Evolutionary conservation across 2,113 vertebrate species (phyloP).

Genomic region (Pagrus major): DNA sequence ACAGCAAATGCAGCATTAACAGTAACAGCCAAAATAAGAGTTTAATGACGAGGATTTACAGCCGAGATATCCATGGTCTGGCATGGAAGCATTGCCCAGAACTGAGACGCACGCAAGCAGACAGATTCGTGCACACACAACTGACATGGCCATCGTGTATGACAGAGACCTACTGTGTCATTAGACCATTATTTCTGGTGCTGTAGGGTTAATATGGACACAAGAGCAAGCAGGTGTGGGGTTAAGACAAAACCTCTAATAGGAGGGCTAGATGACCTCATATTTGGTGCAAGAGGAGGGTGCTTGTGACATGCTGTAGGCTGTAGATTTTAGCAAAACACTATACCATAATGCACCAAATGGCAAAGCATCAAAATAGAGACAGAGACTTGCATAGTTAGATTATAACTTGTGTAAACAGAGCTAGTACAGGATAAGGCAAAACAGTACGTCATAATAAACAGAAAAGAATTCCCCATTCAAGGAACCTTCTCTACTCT

Average conservation of each 20-base stretch:
- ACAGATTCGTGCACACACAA: conserved; percentile 20
- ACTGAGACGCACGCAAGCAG: conserved; percentile 1
- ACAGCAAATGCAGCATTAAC: conserved; percentile 33
- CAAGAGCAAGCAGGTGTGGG: background rate
- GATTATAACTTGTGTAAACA: background rate
- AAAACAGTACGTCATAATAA: background rate
- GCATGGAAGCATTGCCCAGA: conserved; percentile 24
- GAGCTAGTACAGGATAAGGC: background rate
- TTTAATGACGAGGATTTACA: conserved; percentile 38
- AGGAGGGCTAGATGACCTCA: background rate
- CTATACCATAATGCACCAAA: background rate
- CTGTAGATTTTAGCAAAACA: background rate
- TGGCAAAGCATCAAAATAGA: background rate
- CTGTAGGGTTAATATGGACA: background rate
- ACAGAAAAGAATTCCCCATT: background rate
- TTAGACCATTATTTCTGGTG: conserved; percentile 5
- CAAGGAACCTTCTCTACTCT: background rate
- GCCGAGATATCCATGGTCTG: background rate
- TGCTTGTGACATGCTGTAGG: background rate
- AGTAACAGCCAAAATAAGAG: conserved; percentile 38
- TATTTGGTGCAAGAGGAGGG: background rate
- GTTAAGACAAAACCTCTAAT: background rate
- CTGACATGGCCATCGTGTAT: background rate
- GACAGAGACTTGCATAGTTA: background rate
- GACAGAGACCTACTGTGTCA: background rate